Conservation (phyloP, 2,888 invertebrate species). For the Xanthorhoe designata region DNA sequence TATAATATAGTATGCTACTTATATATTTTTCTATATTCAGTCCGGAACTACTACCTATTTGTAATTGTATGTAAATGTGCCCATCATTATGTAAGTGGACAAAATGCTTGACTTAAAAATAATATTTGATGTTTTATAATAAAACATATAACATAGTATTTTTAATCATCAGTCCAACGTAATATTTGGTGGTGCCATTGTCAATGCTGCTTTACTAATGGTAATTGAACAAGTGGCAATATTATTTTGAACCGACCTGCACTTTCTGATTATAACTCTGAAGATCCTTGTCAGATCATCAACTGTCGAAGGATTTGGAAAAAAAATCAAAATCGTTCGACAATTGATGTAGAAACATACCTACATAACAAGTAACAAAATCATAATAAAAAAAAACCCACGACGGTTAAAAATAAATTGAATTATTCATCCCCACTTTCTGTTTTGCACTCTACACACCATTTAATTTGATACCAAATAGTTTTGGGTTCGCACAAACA, state of each 20-base stretch:
- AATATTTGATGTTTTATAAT: conserved; percentile 30
- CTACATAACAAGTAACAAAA: no score
- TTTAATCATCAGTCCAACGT: background rate
- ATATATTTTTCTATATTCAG: conserved; percentile 19
- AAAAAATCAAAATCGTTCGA: no score
- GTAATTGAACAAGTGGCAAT: background rate
- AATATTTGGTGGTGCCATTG: conserved; percentile 1
- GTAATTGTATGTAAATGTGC: conserved; percentile 5
- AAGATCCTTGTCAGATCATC: no score
- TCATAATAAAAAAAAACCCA: no score
- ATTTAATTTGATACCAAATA: no score
- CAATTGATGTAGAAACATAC: no score
- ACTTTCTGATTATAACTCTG: no score
- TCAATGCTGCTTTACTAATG: background rate
- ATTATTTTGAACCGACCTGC: background rate
- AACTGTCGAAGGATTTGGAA: no score
- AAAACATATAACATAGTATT: conserved; percentile 29
- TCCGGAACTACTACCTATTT: conserved; percentile 15
- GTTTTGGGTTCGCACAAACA: no score
- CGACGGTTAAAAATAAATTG: no score
- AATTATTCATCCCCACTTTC: no score
- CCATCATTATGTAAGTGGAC: conserved; percentile 8
- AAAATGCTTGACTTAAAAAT: conserved; percentile 6
- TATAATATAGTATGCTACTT: conserved; percentile 31
- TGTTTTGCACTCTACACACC: no score